Evolutionary conservation across 2,113 vertebrate genomes (phyloP).

Genomic region (Nesoenas mayeri): DNA sequence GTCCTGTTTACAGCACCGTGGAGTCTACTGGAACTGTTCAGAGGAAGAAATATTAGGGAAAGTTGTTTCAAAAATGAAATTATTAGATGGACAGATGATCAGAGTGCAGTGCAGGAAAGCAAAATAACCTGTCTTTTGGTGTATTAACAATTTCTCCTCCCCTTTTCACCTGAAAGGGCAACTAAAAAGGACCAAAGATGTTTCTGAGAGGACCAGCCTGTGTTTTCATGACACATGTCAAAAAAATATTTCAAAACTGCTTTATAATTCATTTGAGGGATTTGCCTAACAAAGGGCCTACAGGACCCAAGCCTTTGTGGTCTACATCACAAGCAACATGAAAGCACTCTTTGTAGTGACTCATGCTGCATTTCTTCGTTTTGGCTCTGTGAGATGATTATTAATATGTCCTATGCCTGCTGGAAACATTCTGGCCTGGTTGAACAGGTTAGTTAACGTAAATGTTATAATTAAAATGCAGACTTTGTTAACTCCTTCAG

Average conservation of each 20-base stretch:
- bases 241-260: slow-evolving; percentile 38
- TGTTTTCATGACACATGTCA: slow-evolving; percentile 33
- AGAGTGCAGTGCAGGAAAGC: background rate
- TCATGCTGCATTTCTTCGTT: slow-evolving; percentile 23
- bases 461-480: slow-evolving; percentile 55
- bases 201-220: background rate
- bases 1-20: background rate
- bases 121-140: background rate
- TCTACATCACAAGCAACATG: slow-evolving; percentile 57
- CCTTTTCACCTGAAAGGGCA: background rate
- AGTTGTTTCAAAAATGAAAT: background rate
- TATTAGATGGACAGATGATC: background rate
- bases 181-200: background rate
- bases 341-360: slow-evolving; percentile 45
- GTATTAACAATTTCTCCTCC: background rate
- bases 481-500: background rate
- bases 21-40: background rate
- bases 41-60: background rate
- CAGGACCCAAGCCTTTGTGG: slow-evolving; percentile 48
- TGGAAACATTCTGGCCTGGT: background rate
- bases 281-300: slow-evolving; percentile 63
- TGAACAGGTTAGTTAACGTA: slow-evolving; percentile 29
- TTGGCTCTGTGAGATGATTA: slow-evolving; percentile 15
- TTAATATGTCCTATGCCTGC: background rate
- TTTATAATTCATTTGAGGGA: slow-evolving; percentile 43